These are phyloP conservation scores for Phyllostomus discolor DNA, from an alignment of 2,113 vertebrate species.

Conservation along the genomic window DNA sequence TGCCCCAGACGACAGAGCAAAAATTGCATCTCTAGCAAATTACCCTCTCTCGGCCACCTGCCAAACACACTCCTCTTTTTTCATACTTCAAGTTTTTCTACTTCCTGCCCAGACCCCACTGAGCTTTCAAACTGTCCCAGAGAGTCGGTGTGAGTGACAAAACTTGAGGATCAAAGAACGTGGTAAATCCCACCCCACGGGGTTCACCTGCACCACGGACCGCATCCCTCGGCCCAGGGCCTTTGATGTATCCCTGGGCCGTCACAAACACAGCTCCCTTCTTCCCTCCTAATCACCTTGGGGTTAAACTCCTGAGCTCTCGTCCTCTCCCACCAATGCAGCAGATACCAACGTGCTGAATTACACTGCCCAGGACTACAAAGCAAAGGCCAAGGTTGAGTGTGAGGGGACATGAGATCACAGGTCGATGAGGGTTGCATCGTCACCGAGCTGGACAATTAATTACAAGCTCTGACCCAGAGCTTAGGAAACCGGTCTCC, in stretches of 20 bases:
- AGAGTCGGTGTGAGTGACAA: not conserved
- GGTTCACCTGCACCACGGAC: not conserved
- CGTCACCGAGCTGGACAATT: not conserved
- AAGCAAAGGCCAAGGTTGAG: not conserved
- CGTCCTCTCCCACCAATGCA: not conserved
- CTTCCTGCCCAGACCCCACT: not conserved
- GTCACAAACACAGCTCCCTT: not conserved
- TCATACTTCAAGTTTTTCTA: not conserved
- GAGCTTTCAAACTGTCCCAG: not conserved
- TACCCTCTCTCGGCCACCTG: not conserved
- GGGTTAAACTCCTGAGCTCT: slow-evolving; percentile 17
- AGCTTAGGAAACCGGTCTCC: not conserved
- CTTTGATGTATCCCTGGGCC: slow-evolving; percentile 18
- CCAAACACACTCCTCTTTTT: not conserved
- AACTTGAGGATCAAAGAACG: slow-evolving; percentile 20
- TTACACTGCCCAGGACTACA: slow-evolving; percentile 4
- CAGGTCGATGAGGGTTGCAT: not conserved
- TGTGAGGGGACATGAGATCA: not conserved
- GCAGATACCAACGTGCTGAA: not conserved
- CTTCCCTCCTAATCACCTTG: not conserved
- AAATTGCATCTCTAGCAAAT: not conserved
- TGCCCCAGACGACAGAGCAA: not conserved
- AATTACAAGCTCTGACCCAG: not conserved
- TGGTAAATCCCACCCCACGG: not conserved
- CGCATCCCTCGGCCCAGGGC: not conserved